phyloP scores from a whole-genome alignment of 2,113 vertebrate genomes.

The Tragelaphus imberbis region DNA sequence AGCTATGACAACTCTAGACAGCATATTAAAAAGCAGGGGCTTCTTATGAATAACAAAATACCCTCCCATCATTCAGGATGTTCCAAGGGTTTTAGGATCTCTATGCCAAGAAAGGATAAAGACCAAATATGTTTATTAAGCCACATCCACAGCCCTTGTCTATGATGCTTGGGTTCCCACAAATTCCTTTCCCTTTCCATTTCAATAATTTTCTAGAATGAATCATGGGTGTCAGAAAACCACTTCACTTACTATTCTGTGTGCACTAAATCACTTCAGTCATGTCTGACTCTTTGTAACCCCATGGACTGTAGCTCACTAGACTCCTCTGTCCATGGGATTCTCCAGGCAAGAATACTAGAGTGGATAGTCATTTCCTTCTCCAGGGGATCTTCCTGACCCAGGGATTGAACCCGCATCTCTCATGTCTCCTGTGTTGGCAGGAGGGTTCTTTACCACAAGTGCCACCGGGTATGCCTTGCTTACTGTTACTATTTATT shows the following conservation, averaged over 20 bases:
- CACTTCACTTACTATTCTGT: background rate
- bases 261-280: background rate
- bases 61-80: background rate
- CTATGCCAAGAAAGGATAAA: background rate
- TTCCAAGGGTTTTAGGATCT: background rate
- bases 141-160: background rate
- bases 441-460: background rate
- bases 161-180: background rate
- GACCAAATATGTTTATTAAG: background rate
- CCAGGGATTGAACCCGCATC: background rate
- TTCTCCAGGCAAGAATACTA: background rate
- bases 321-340: background rate
- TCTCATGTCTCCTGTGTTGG: background rate
- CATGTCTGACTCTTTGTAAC: background rate
- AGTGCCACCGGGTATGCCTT: rapidly evolving
- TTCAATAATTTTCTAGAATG: background rate
- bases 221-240: background rate
- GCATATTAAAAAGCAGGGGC: background rate
- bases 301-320: background rate
- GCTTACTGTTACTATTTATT: background rate
- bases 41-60: background rate
- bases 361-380: background rate
- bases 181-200: background rate
- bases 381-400: background rate
- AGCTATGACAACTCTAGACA: background rate